Percentiles rank a stretch among this genome's conserved stretches.
Conservation (phyloP, 2,888 invertebrate genomes). For the Hymenopus coronatus region DNA sequence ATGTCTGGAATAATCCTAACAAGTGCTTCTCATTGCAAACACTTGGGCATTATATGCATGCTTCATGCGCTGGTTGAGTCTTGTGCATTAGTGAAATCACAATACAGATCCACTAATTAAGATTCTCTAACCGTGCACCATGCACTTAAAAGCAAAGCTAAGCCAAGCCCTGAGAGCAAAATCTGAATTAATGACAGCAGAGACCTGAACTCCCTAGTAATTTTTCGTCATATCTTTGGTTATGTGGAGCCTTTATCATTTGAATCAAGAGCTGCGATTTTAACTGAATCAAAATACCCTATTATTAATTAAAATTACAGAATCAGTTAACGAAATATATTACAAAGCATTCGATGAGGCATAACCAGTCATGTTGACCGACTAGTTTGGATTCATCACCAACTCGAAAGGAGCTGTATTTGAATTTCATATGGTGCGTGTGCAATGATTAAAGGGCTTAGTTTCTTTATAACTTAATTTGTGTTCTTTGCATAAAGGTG, state of each 20-base stretch:
- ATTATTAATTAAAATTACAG: not conserved
- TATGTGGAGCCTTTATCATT: not conserved
- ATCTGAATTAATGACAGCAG: not conserved
- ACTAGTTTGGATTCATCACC: not conserved
- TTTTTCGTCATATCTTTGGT: not conserved
- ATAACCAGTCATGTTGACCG: not conserved
- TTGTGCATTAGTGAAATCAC: not conserved
- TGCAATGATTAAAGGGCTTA: not conserved
- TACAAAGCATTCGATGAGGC: not conserved
- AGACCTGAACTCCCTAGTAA: not conserved
- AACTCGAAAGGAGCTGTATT: not conserved
- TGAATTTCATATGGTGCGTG: not conserved
- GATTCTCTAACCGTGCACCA: not conserved
- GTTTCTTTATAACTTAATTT: not conserved
- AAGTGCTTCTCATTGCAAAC: not conserved
- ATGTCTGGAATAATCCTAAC: not conserved
- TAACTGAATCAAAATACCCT: not conserved
- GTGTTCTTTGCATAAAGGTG: not conserved
- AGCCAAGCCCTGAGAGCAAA: not conserved
- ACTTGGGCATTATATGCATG: not conserved
- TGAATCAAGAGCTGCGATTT: not conserved
- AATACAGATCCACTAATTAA: not conserved
- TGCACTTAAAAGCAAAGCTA: not conserved
- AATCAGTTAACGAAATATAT: too few relatives aligned
- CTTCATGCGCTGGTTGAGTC: not conserved